phyloP scores from a whole-genome alignment of 2,888 invertebrate genomes.

The Palloptera scutellata region DNA sequence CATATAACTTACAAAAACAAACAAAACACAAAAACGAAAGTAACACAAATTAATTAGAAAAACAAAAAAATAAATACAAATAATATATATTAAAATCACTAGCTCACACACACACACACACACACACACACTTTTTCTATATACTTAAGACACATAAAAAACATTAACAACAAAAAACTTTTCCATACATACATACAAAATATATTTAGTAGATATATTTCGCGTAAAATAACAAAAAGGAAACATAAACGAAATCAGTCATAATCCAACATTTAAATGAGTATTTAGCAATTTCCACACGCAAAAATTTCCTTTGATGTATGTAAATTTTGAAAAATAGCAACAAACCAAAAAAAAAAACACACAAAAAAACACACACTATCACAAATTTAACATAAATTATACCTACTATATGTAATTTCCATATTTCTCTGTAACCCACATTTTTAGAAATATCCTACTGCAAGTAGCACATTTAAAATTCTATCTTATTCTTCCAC shows the following conservation, averaged over 20 bases:
- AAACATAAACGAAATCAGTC: not conserved
- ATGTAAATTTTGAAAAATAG: not conserved
- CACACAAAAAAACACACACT: not conserved
- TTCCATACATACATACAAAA: not conserved
- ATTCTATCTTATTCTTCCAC: too few species aligned
- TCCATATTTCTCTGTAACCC: too few species aligned
- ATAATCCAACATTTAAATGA: too few species aligned
- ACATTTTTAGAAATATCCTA: too few species aligned
- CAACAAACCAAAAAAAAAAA: not conserved
- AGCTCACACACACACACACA: slow-evolving; percentile 21
- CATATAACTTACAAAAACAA: slow-evolving; percentile 36
- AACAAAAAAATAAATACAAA: slow-evolving; percentile 17
- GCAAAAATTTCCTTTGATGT: not conserved
- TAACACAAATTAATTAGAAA: slow-evolving; percentile 22
- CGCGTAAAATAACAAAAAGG: slow-evolving; percentile 19
- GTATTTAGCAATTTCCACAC: not conserved
- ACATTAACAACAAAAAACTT: slow-evolving; percentile 10
- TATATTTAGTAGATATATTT: slow-evolving; percentile 20
- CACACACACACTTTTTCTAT: slow-evolving; percentile 18
- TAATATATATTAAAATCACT: slow-evolving; percentile 11
- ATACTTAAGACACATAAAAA: slow-evolving; percentile 10
- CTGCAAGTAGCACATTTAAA: too few species aligned
- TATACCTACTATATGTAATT: not conserved
- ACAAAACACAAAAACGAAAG: slow-evolving; percentile 22
- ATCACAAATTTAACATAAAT: not conserved